These are phyloP conservation scores for Enteromius radiatus DNA, from an alignment of 2,797 vertebrate species.

Conservation along the genomic window DNA sequence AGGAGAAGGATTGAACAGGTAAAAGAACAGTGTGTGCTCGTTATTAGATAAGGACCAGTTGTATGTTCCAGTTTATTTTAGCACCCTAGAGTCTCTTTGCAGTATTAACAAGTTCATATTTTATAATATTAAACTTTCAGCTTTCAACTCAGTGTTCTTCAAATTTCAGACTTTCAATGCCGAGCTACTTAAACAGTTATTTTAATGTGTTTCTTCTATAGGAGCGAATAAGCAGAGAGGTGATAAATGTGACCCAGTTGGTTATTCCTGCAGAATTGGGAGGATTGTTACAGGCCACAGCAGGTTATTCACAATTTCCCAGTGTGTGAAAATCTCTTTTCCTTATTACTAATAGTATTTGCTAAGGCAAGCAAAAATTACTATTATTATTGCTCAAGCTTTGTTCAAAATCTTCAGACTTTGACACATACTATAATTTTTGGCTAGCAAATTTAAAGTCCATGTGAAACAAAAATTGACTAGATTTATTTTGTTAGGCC, in stretches of 20 bases:
- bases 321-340: conserved; percentile 8
- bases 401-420: neutral
- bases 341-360: neutral
- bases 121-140: neutral
- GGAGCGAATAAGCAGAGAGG: conserved; percentile 77
- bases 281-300: conserved; percentile 71
- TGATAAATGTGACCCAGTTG: conserved; percentile 76
- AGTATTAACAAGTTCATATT: neutral
- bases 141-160: neutral
- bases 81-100: neutral
- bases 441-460: neutral
- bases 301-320: conserved; percentile 65
- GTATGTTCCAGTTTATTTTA: neutral
- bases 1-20: conserved; percentile 73
- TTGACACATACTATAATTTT: neutral
- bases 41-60: neutral
- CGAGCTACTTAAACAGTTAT: neutral
- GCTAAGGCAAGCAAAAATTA: neutral
- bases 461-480: no score
- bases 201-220: conserved; percentile 47
- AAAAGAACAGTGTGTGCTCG: conserved; percentile 9
- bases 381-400: neutral
- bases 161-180: neutral
- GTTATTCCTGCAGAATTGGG: conserved; percentile 76
- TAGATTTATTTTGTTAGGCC: no score